These are phyloP conservation scores for Erynnis tages DNA, from an alignment of 2,888 invertebrate genomes.

Conservation along the genomic window DNA sequence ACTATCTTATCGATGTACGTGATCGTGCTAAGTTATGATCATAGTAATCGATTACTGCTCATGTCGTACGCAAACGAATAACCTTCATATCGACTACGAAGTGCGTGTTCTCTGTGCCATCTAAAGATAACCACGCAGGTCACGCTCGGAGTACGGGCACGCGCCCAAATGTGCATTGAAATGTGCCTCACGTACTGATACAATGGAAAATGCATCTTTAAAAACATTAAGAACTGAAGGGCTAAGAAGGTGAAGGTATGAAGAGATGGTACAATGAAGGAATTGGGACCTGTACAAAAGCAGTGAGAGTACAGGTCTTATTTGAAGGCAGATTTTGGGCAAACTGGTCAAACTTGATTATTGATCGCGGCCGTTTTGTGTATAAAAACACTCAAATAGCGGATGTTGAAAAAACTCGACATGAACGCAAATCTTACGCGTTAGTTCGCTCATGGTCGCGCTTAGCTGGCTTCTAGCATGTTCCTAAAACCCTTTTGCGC, in stretches of 20 bases:
- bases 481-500: background rate
- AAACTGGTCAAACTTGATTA: no score
- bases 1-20: no score
- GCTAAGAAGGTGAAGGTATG: no score
- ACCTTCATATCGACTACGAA: background rate
- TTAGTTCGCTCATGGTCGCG: background rate
- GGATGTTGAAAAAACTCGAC: background rate
- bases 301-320: no score
- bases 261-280: no score
- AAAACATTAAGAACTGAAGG: background rate
- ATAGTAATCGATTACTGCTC: no score
- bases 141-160: constrained; percentile 54
- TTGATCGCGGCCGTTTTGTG: no score
- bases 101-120: constrained; percentile 52
- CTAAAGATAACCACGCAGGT: constrained; percentile 65
- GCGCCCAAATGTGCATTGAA: constrained; percentile 51
- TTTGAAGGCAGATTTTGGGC: no score
- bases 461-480: background rate
- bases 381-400: no score
- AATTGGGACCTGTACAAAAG: no score
- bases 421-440: background rate
- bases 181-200: background rate
- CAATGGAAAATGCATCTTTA: background rate
- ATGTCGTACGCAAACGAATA: background rate
- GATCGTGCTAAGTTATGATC: no score